Evolutionary conservation across 2,113 vertebrate genomes (phyloP).

Genomic region (Butorides virescens): DNA sequence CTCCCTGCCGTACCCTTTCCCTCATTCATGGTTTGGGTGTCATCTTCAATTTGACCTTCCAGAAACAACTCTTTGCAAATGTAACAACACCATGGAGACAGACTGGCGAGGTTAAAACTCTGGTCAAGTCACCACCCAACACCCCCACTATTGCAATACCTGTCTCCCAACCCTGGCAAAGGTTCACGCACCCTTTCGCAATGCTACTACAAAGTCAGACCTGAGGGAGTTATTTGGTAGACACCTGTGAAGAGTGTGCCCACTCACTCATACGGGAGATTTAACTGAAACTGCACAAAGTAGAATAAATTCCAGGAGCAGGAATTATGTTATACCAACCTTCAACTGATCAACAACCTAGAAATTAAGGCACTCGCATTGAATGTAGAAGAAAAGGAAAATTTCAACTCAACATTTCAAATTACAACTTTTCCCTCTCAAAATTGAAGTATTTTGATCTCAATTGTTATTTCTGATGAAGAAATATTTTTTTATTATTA

Average conservation of each 20-base stretch:
- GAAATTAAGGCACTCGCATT: not conserved
- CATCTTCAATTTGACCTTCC: not conserved
- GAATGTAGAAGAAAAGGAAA: not conserved
- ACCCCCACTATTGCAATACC: not conserved
- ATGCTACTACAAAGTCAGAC: not conserved
- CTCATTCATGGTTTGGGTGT: not conserved
- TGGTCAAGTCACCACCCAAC: not conserved
- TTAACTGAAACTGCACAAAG: not conserved
- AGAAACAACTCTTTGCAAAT: not conserved
- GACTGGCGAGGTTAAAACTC: not conserved
- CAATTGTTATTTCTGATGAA: not conserved
- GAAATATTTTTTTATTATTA: not conserved
- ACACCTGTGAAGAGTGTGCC: not conserved
- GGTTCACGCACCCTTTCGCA: not conserved
- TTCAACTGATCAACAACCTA: not conserved
- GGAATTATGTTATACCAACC: not conserved
- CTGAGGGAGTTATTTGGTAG: not conserved
- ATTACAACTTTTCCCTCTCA: not conserved
- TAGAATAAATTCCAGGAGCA: not conserved
- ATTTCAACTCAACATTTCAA: not conserved
- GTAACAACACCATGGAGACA: not conserved
- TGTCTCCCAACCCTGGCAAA: not conserved
- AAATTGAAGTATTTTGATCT: not conserved
- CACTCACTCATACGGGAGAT: not conserved
- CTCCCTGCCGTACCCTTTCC: not conserved